A percentile compares a stretch with the other conserved stretches of the same genome.
Conservation (phyloP, 2,113 vertebrate genomes). For the Ranitomeya variabilis region DNA sequence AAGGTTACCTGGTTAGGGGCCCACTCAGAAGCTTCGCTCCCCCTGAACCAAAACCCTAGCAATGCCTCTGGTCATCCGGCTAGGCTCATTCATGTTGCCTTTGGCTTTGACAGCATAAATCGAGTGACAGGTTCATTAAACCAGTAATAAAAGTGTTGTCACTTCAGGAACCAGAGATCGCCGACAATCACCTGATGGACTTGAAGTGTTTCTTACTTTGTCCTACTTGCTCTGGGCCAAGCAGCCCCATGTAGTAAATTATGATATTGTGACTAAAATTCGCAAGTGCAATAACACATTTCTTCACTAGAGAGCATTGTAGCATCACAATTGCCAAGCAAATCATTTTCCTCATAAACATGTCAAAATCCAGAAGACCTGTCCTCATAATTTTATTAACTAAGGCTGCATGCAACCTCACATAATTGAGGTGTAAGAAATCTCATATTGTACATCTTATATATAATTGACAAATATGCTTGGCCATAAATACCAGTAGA, state of each 20-base stretch:
- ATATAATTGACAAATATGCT: constrained; percentile 26
- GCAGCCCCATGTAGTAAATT: background rate
- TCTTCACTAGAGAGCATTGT: constrained; percentile 45
- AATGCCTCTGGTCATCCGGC: too few relatives aligned
- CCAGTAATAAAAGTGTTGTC: background rate
- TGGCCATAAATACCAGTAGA: background rate
- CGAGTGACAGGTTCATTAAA: too few relatives aligned
- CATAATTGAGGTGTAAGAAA: background rate
- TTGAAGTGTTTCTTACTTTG: background rate
- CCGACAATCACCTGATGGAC: background rate
- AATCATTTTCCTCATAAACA: background rate
- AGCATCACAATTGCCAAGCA: constrained; percentile 21
- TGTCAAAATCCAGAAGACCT: background rate
- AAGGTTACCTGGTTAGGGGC: too few relatives aligned
- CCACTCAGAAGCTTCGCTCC: too few relatives aligned
- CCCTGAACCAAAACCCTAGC: too few relatives aligned
- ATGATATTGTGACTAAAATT: background rate
- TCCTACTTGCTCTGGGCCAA: background rate
- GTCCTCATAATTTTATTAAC: constrained; percentile 6
- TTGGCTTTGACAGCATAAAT: too few relatives aligned
- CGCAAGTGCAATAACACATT: constrained; percentile 4
- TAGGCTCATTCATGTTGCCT: too few relatives aligned
- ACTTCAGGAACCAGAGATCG: background rate
- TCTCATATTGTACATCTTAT: constrained; percentile 3
- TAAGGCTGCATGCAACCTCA: background rate